Percentiles rank a stretch among this genome's conserved stretches.
Evolutionary conservation across 2,113 vertebrate genomes (phyloP).

Genomic region (Campylomormyrus tamandua): DNA sequence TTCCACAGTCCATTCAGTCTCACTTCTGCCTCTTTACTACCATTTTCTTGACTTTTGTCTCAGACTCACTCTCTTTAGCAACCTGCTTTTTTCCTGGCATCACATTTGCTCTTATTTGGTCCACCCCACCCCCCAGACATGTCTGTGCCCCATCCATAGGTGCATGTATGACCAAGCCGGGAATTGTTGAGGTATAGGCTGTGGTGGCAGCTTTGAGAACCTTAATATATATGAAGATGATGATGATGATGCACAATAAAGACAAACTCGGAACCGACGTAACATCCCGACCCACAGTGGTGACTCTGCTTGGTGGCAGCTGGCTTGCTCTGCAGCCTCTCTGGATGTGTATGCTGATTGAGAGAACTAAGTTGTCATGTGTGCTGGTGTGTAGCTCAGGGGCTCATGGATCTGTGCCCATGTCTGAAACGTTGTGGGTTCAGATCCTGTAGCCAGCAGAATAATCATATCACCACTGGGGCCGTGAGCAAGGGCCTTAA

Average conservation of each 20-base stretch:
- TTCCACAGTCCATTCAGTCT: neutral
- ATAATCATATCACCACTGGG: neutral
- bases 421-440: neutral
- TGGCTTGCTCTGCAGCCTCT: neutral
- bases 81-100: neutral
- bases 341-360: neutral
- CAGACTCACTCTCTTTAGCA: neutral
- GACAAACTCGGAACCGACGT: neutral
- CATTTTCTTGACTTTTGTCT: neutral
- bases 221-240: neutral
- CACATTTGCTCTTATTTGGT: neutral
- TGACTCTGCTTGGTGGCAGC: neutral
- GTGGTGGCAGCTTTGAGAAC: neutral
- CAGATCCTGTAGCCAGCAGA: neutral
- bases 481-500: neutral
- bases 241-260: neutral
- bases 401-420: neutral
- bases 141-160: neutral
- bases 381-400: neutral
- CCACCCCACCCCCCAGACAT: neutral
- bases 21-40: neutral
- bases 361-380: neutral
- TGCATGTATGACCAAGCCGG: constrained; percentile 3
- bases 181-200: neutral
- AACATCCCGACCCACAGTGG: neutral